These are phyloP conservation scores for Anastatus disparis DNA, from an alignment of 1,140 invertebrate genomes.

Conservation along the genomic window DNA sequence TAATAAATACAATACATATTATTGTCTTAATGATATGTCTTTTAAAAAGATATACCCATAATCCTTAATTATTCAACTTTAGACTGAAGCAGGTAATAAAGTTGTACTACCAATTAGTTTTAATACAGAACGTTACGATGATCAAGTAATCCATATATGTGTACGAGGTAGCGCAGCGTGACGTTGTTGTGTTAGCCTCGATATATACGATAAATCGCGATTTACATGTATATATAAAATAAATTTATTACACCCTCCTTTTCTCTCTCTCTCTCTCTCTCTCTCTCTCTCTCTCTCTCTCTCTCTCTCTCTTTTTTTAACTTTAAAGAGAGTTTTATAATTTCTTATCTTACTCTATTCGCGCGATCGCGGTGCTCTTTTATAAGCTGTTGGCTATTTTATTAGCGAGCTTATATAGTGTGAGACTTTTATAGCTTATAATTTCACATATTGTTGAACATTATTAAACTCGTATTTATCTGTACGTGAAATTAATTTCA, in stretches of 20 bases:
- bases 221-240: not conserved
- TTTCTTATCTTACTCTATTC: too few relatives aligned
- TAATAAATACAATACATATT: too few relatives aligned
- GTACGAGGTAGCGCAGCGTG: constrained; percentile 44
- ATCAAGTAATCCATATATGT: not conserved
- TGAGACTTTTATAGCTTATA: not conserved
- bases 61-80: not conserved
- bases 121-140: constrained; percentile 32
- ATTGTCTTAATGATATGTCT: too few relatives aligned
- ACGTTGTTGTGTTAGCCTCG: constrained; percentile 51
- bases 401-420: not conserved
- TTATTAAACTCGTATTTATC: not conserved
- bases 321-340: too few relatives aligned
- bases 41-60: not conserved
- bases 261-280: not conserved
- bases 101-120: constrained; percentile 63
- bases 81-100: constrained; percentile 61
- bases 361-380: too few relatives aligned
- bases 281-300: too few relatives aligned
- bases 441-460: not conserved
- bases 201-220: constrained; percentile 50
- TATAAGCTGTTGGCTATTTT: not conserved
- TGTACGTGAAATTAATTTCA: not conserved
- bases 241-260: not conserved
- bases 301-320: too few relatives aligned